These are phyloP conservation scores for Neopipo cinnamomea DNA, from an alignment of 2,113 vertebrate genomes.

Conservation along the genomic window DNA sequence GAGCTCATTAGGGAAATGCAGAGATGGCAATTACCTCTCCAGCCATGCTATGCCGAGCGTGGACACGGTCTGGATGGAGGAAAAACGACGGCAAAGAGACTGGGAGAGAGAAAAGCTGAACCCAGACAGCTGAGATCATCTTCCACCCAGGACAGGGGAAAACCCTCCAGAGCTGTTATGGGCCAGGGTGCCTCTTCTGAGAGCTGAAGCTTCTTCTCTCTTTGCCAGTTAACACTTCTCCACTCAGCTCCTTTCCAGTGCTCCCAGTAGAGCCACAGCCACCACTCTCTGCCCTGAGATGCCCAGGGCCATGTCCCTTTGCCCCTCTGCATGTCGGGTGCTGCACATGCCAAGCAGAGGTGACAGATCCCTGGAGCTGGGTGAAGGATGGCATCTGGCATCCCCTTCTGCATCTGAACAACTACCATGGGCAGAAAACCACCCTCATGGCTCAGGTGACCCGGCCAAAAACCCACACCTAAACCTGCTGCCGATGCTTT, in stretches of 20 bases:
- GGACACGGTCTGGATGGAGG: fast-evolving
- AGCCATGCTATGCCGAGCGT: background rate
- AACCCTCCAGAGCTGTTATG: background rate
- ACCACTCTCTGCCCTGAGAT: fast-evolving
- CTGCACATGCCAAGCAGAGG: background rate
- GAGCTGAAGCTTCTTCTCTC: background rate
- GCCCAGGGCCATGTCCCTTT: fast-evolving
- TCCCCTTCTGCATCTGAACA: background rate
- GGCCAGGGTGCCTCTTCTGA: background rate
- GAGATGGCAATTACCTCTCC: background rate
- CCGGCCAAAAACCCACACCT: background rate
- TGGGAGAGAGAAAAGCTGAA: background rate
- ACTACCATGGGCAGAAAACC: background rate
- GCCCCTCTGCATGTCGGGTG: background rate
- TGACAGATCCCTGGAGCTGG: background rate
- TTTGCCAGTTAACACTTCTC: background rate
- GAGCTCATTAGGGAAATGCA: background rate
- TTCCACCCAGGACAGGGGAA: background rate
- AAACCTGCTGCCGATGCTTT: background rate
- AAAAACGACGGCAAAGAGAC: background rate
- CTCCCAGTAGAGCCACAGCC: background rate
- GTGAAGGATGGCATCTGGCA: background rate
- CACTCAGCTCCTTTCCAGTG: background rate
- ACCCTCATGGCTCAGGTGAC: fast-evolving
- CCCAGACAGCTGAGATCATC: background rate